Evolutionary conservation across 2,113 vertebrate genomes (phyloP).

Genomic region (Papio anubis): DNA sequence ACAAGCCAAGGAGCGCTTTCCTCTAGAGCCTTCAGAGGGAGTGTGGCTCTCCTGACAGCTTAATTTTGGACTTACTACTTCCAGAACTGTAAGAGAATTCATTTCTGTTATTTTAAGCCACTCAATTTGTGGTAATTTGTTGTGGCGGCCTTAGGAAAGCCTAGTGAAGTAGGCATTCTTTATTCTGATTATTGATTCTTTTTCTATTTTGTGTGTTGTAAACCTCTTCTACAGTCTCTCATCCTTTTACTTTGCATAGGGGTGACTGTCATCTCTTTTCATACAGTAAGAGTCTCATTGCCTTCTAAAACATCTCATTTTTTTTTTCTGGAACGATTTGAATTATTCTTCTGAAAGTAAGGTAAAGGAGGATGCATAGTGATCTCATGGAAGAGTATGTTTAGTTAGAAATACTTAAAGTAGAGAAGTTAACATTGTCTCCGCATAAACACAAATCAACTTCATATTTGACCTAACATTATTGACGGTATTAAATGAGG

Average conservation of each 20-base stretch:
- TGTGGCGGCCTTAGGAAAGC: neutral
- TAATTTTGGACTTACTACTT: neutral
- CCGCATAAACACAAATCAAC: neutral
- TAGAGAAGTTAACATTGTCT: neutral
- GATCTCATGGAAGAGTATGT: neutral
- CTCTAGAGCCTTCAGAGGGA: neutral
- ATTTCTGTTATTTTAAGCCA: neutral
- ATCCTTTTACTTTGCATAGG: neutral
- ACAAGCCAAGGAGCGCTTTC: neutral
- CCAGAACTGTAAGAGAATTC: neutral
- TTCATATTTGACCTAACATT: neutral
- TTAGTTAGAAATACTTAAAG: neutral
- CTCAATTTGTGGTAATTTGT: neutral
- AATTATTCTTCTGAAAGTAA: neutral
- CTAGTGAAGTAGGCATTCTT: neutral
- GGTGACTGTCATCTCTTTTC: neutral
- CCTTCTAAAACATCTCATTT: neutral
- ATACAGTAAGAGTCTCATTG: neutral
- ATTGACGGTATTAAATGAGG: neutral
- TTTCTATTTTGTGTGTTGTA: neutral
- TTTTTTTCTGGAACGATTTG: neutral
- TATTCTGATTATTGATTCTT: neutral
- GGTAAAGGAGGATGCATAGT: neutral
- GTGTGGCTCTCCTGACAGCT: neutral
- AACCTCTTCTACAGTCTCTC: neutral